Conservation (phyloP, 2,113 vertebrate species). For the Capra hircus region DNA sequence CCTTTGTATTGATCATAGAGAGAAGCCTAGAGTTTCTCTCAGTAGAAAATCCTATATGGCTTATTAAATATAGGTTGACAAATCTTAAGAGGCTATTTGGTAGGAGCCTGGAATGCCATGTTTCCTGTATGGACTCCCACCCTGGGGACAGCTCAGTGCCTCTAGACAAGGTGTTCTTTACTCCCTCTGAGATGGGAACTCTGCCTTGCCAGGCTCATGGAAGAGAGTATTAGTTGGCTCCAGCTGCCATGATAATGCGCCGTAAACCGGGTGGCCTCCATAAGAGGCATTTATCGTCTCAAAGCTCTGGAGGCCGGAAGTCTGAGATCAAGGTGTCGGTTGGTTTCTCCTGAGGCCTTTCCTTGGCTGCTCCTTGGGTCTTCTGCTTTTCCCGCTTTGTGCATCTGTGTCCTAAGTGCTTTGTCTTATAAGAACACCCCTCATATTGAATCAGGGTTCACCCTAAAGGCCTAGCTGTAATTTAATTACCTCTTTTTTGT, state of each 20-base stretch:
- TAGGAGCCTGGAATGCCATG: accelerated
- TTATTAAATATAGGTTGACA: not conserved
- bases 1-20: not conserved
- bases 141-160: not conserved
- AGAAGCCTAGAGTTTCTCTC: not conserved
- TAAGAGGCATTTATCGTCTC: accelerated
- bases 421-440: not conserved
- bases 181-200: too few species aligned
- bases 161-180: accelerated
- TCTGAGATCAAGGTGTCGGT: too few species aligned
- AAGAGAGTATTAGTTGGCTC: not conserved
- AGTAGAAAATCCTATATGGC: not conserved
- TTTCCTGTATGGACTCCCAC: not conserved
- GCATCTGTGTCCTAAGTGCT: not conserved
- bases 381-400: not conserved
- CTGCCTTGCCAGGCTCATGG: accelerated
- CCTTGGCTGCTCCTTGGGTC: not conserved
- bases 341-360: not conserved
- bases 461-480: not conserved
- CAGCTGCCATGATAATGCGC: accelerated
- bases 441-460: too few species aligned
- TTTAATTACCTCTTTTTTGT: not conserved
- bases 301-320: not conserved
- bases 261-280: accelerated
- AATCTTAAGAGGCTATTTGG: not conserved